phyloP scores from a whole-genome alignment of 2,113 vertebrate species.

The Phaethornis superciliosus region DNA sequence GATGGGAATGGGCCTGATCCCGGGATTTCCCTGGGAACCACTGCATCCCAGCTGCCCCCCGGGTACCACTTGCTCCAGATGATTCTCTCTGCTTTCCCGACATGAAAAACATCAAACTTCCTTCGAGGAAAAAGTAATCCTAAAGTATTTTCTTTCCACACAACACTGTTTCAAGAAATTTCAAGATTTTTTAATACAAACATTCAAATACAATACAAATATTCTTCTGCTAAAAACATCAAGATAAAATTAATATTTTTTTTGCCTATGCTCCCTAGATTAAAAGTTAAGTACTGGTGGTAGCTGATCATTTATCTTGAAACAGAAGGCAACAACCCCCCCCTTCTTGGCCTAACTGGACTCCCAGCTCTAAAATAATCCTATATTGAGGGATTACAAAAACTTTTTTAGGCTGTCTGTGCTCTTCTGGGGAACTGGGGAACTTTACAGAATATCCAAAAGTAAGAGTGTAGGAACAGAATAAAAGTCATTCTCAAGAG shows the following conservation, averaged over 20 bases:
- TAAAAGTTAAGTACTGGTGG: not conserved
- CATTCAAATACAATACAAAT: not conserved
- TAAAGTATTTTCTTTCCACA: not conserved
- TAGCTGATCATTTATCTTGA: not conserved
- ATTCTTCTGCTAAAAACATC: not conserved
- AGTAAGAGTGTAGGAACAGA: not conserved
- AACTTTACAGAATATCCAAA: not conserved
- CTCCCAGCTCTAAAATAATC: not conserved
- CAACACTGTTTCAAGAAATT: not conserved
- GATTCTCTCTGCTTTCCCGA: too few species aligned
- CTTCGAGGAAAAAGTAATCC: not conserved
- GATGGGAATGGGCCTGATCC: too few species aligned
- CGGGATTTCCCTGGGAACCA: too few species aligned
- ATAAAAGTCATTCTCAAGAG: not conserved
- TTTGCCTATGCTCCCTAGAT: not conserved
- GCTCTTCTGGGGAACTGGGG: fast-evolving
- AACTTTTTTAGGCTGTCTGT: not conserved
- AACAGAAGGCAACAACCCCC: not conserved
- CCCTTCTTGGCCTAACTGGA: not conserved
- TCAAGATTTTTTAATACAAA: not conserved
- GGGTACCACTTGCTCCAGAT: too few species aligned
- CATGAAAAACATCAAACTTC: too few species aligned
- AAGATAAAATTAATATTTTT: not conserved
- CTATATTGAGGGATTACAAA: not conserved
- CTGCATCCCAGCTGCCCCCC: too few species aligned